Evolutionary conservation across 2,113 vertebrate genomes (phyloP).

Genomic region (Oncorhynchus tshawytscha): DNA sequence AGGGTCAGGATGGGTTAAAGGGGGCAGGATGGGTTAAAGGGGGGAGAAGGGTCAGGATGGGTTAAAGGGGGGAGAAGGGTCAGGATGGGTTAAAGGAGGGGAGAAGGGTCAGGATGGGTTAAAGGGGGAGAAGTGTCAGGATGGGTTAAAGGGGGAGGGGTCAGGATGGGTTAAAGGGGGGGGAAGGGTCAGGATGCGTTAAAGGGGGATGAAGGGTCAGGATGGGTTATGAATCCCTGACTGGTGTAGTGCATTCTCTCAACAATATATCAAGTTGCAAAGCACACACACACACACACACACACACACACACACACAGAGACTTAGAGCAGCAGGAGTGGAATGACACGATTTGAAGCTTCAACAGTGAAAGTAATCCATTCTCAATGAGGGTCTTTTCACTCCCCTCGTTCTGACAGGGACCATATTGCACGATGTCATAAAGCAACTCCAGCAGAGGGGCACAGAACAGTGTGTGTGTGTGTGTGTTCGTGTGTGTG

Average conservation of each 20-base stretch:
- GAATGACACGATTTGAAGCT: not conserved
- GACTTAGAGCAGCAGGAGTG: not conserved
- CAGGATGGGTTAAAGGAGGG: too few species aligned
- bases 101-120: too few species aligned
- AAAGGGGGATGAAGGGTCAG: too few species aligned
- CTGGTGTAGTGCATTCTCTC: constrained; percentile 27
- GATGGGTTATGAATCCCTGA: not conserved
- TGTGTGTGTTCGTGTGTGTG: too few species aligned
- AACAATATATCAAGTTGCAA: constrained; percentile 46
- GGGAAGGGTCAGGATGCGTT: too few species aligned
- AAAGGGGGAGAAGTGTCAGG: too few species aligned
- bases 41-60: not conserved
- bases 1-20: too few species aligned
- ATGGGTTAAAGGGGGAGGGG: too few species aligned
- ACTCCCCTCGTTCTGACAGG: not conserved
- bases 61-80: too few species aligned
- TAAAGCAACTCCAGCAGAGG: not conserved
- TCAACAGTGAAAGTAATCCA: not conserved
- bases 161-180: too few species aligned
- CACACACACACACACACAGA: not conserved
- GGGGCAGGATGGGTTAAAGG: too few species aligned
- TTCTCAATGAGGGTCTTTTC: not conserved
- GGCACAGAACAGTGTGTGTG: not conserved
- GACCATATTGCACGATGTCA: constrained; percentile 24
- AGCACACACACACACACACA: not conserved